phyloP scores from a whole-genome alignment of 2,888 invertebrate species.

The Notodonta dromedarius region DNA sequence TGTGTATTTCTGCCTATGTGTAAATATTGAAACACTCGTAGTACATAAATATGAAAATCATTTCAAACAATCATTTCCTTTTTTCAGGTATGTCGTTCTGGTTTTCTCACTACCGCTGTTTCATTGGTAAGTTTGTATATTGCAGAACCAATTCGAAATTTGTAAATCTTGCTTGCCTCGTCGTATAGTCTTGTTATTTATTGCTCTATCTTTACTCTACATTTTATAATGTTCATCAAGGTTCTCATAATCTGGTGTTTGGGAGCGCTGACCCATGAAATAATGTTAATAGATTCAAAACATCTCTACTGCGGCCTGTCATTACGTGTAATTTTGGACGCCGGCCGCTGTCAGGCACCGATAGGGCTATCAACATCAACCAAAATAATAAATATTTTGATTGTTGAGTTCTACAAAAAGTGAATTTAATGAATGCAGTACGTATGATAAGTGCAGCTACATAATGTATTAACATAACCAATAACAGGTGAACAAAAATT shows the following conservation, averaged over 20 bases:
- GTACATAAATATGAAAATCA: neutral
- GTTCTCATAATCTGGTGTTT: neutral
- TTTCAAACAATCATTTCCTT: conserved; percentile 3
- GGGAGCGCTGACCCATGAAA: conserved; percentile 36
- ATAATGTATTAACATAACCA: no score
- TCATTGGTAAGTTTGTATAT: neutral
- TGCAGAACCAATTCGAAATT: no score
- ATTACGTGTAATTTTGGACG: conserved; percentile 46
- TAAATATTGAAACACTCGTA: no score
- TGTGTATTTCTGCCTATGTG: no score
- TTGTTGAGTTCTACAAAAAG: neutral
- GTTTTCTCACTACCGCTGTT: neutral
- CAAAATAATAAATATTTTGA: neutral
- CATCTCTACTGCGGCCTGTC: conserved; percentile 35
- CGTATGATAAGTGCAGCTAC: neutral
- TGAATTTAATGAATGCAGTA: neutral
- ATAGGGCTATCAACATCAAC: conserved; percentile 21
- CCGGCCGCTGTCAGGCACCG: conserved; percentile 18
- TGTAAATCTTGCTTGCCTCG: no score
- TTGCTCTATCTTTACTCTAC: neutral
- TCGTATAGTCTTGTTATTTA: neutral
- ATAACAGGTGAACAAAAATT: no score
- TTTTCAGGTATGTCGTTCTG: conserved; percentile 21
- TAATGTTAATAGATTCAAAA: conserved; percentile 47
- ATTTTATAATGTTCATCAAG: neutral